Conservation (phyloP, 2,888 invertebrate species). For the Drosophila austrosaltans region DNA sequence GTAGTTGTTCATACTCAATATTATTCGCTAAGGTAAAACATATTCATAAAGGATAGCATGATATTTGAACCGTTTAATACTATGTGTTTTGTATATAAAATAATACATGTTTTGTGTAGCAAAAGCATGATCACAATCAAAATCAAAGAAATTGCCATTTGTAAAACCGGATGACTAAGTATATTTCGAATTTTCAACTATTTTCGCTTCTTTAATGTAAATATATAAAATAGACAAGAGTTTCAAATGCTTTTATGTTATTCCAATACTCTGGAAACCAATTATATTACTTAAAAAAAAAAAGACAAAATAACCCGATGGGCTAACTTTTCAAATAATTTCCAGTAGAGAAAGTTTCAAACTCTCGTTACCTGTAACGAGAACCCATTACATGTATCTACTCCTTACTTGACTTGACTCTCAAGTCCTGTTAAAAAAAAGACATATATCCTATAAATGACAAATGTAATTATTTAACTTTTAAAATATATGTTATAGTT, state of each 20-base stretch:
- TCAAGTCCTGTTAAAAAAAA: not conserved
- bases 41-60: slow-evolving; percentile 34
- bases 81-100: slow-evolving; percentile 38
- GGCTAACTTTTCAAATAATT: too few relatives aligned
- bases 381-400: not conserved
- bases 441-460: not conserved
- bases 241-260: not conserved
- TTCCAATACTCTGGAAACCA: not conserved
- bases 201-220: not conserved
- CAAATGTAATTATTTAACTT: too few relatives aligned
- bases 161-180: not conserved
- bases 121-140: slow-evolving; percentile 49
- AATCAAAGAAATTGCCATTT: slow-evolving; percentile 10
- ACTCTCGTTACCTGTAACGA: too few relatives aligned
- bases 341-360: too few relatives aligned
- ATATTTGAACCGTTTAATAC: slow-evolving; percentile 20
- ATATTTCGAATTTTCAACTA: not conserved
- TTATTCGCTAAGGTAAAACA: slow-evolving; percentile 38
- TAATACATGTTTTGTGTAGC: slow-evolving; percentile 41
- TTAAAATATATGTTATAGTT: not conserved
- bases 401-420: not conserved
- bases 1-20: slow-evolving; percentile 41
- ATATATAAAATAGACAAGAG: not conserved
- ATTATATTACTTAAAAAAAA: too few relatives aligned
- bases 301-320: too few relatives aligned